A percentile compares a stretch with the other conserved stretches of the same genome.
Evolutionary conservation across 1,140 invertebrate genomes (phyloP).

Genomic region (Anastatus disparis): DNA sequence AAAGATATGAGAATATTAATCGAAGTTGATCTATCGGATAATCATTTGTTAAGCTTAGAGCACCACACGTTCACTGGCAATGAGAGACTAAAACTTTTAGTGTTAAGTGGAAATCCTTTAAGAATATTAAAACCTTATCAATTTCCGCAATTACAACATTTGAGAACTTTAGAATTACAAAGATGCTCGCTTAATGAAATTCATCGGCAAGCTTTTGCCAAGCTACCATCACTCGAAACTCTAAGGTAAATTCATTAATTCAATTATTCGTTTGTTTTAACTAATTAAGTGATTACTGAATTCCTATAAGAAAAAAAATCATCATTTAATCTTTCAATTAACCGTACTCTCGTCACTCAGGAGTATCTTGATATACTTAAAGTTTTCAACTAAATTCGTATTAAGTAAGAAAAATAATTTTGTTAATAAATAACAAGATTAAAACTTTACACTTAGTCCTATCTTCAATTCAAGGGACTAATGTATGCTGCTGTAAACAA

Average conservation of each 20-base stretch:
- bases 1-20: conserved; percentile 86
- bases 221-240: conserved; percentile 75
- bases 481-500: no score
- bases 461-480: no score
- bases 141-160: conserved; percentile 78
- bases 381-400: no score
- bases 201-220: conserved; percentile 76
- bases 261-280: no score
- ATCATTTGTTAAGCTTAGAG: conserved; percentile 75
- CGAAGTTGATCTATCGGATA: conserved; percentile 85
- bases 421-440: no score
- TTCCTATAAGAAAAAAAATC: no score
- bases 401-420: no score
- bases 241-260: conserved; percentile 71
- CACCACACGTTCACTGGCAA: conserved; percentile 81
- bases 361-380: no score
- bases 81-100: conserved; percentile 75
- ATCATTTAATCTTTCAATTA: no score
- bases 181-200: conserved; percentile 79
- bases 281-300: no score
- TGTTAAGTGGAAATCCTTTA: conserved; percentile 79
- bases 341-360: no score
- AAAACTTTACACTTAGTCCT: no score
- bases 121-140: conserved; percentile 71
- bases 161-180: conserved; percentile 79